These are phyloP conservation scores for Brachionus angularis DNA, from an alignment of 1,140 invertebrate genomes.

Conservation along the genomic window DNA sequence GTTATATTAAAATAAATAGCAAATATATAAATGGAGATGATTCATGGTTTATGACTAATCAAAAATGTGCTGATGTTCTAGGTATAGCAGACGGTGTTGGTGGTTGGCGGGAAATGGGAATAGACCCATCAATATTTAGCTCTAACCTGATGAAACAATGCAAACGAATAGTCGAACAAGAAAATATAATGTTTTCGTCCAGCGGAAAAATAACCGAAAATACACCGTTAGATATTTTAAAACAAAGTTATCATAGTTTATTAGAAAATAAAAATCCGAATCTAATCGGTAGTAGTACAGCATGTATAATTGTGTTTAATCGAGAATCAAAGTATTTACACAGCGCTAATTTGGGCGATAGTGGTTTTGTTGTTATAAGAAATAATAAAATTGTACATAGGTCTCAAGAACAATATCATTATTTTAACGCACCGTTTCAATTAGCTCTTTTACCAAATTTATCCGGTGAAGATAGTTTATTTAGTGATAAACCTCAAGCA, in stretches of 20 bases:
- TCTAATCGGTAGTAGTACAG: conserved; percentile 82
- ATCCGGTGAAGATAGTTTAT: conserved; percentile 67
- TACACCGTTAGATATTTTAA: conserved; percentile 49
- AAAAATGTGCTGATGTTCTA: conserved; percentile 24
- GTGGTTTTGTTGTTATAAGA: conserved; percentile 80
- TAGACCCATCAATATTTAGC: conserved; percentile 92
- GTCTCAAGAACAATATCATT: conserved; percentile 92
- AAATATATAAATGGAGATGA: conserved; percentile 14
- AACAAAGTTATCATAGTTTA: conserved; percentile 70
- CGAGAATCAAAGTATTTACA: conserved; percentile 80
- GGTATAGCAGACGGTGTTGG: conserved; percentile 96
- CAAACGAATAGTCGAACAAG: conserved; percentile 77
- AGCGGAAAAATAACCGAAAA: conserved; percentile 67
- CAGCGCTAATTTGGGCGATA: conserved; percentile 96
- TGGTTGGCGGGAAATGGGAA: conserved; percentile 92
- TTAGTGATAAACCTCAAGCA: conserved; percentile 68
- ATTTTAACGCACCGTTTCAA: conserved; percentile 97
- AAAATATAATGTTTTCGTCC: conserved; percentile 76
- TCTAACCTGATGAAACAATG: conserved; percentile 86
- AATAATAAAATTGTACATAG: conserved; percentile 76
- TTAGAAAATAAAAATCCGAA: conserved; percentile 70
- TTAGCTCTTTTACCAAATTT: conserved; percentile 74
- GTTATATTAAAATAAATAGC: too few species aligned
- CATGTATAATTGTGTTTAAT: conserved; percentile 87
- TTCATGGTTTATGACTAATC: conserved; percentile 2